Base-by-base conservation (phyloP, 2,888 invertebrate genomes). In the Sminthurides aquaticus region DNA sequence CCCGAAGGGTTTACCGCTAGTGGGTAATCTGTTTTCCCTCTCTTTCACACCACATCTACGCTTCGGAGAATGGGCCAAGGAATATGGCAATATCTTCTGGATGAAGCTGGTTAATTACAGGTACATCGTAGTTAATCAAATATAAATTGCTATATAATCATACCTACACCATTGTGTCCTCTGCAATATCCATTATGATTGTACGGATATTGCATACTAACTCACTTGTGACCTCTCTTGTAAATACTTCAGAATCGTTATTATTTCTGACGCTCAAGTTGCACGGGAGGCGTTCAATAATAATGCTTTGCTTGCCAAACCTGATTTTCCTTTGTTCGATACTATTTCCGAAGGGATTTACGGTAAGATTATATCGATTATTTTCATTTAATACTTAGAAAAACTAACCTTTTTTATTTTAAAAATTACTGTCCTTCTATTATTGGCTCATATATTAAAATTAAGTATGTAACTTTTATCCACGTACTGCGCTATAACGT, bases 201-300 rank as follows among this genome's bases (percentile, higher is more conserved):
- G n/a, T n/a, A n/a, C n/a, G n/a, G n/a, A n/a, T n/a, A 34, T 15
- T 34, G 43, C 15, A 15, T 34, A 15, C 8, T 34, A 3, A 20
- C 27, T 11, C 27, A 18, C 3, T 28, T 26, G 27, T 57, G 20
- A 2, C 3, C 5, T 20, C 24, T n/a, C n/a, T n/a, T n/a, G n/a
- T n/a, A n/a, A n/a, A n/a, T n/a, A 58, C 24, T 58, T 5, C 25
- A 55, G 55, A 2, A 55, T 55, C 25, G 55, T 57, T 3, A 28
- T 57, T 2, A 28, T 57, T 18, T 27, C 26, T 2, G 57, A 57
- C 18, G 18, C 57, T 26, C 26, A 57, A 27, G 8, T 57, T 8
- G 57, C 28, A 11, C 26, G 28, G 3, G 57, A 57, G 20, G 57
- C 57, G 3, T 57, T 27, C 20, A 57, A 57, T 20, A 57, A 57